These are phyloP conservation scores for Euglossa dilemma DNA, from an alignment of 1,140 invertebrate genomes.

Conservation along the genomic window DNA sequence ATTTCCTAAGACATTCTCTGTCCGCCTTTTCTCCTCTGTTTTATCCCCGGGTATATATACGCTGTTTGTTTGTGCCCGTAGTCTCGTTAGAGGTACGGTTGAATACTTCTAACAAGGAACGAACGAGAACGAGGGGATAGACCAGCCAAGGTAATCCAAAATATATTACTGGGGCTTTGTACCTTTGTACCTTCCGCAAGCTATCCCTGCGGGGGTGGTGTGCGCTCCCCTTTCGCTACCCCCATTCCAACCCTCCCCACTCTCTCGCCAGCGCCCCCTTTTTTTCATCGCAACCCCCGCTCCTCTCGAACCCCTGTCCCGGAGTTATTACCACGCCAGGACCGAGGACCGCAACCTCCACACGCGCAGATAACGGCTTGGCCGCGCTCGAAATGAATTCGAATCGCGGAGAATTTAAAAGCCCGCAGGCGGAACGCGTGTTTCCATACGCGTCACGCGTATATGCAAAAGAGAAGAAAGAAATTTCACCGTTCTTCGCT, in stretches of 20 bases:
- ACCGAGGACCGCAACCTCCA: conserved; percentile 72
- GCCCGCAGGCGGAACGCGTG: conserved; percentile 44
- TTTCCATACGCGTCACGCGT: neutral
- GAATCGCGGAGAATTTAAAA: conserved; percentile 70
- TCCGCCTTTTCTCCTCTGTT: conserved; percentile 41
- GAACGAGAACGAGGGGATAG: conserved; percentile 55
- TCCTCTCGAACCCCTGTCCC: neutral
- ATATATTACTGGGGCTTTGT: conserved; percentile 79
- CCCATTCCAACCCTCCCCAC: conserved; percentile 1
- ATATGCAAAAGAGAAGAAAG: neutral
- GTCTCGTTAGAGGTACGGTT: conserved; percentile 73
- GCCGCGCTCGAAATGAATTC: conserved; percentile 72
- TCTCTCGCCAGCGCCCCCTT: neutral
- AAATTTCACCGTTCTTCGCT: conserved; percentile 15
- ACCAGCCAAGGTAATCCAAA: conserved; percentile 76
- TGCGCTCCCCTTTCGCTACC: neutral
- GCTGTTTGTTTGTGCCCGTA: conserved; percentile 63
- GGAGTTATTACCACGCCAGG: conserved; percentile 74
- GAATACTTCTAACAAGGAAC: conserved; percentile 77
- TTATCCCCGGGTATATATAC: conserved; percentile 30
- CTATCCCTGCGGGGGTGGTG: conserved; percentile 55
- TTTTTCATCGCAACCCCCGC: neutral
- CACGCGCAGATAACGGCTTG: conserved; percentile 74
- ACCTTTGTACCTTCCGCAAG: conserved; percentile 72
- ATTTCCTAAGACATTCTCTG: conserved; percentile 14